These are phyloP conservation scores for Falcaria lacertinaria DNA, from an alignment of 2,888 invertebrate species.

Conservation along the genomic window DNA sequence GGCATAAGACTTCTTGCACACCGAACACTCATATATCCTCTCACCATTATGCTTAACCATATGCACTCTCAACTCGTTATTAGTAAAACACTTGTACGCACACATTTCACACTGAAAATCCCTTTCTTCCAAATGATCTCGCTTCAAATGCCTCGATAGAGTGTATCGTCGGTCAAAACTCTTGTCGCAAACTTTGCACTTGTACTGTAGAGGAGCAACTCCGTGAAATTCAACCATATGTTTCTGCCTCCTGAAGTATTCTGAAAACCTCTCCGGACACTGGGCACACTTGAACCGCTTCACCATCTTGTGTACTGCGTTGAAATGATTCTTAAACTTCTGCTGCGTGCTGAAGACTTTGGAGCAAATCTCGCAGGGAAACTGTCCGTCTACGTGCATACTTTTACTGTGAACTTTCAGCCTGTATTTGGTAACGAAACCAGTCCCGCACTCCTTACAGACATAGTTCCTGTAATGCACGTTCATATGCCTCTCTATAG, in stretches of 20 bases:
- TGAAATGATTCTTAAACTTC: constrained; percentile 51
- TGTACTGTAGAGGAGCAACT: constrained; percentile 44
- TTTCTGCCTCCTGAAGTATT: constrained; percentile 55
- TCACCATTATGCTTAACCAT: constrained; percentile 59
- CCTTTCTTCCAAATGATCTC: constrained; percentile 53
- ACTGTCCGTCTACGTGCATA: constrained; percentile 43
- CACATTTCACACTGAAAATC: constrained; percentile 40
- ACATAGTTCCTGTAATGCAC: constrained; percentile 62
- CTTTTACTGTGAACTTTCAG: constrained; percentile 54
- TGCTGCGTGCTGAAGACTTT: constrained; percentile 47
- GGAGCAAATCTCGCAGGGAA: constrained; percentile 51
- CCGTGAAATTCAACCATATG: constrained; percentile 58
- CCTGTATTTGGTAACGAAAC: constrained; percentile 56
- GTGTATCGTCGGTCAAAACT: constrained; percentile 43
- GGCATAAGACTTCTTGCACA: constrained; percentile 63
- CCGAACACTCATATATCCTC: constrained; percentile 50
- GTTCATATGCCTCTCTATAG: constrained; percentile 67
- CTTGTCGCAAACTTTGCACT: constrained; percentile 58
- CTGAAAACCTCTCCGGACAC: constrained; percentile 53
- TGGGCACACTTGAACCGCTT: constrained; percentile 56
- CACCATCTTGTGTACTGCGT: constrained; percentile 48
- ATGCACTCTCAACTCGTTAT: constrained; percentile 50
- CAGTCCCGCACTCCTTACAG: constrained; percentile 58
- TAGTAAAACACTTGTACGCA: constrained; percentile 53
- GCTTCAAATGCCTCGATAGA: constrained; percentile 53